These are phyloP conservation scores for Drosophila birchii DNA, from an alignment of 2,888 invertebrate genomes.

Conservation along the genomic window DNA sequence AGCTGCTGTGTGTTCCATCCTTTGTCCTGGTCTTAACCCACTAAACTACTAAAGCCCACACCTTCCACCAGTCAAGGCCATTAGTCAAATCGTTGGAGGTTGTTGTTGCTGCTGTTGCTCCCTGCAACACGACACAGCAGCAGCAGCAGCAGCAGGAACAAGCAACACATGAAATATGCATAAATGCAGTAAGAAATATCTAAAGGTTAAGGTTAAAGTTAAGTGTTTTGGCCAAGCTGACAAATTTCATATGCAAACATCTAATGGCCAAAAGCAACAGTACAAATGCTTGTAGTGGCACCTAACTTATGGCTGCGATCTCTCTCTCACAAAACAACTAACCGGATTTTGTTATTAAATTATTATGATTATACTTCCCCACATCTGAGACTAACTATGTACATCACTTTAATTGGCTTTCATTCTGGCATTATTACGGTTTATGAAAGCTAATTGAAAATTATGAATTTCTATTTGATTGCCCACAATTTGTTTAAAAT, in stretches of 20 bases:
- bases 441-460: constrained; percentile 1
- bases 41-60: constrained; percentile 29
- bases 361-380: constrained; percentile 19
- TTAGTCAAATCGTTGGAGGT: constrained; percentile 69
- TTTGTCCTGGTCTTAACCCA: constrained; percentile 11
- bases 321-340: not conserved
- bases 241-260: constrained; percentile 61
- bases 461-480: not conserved
- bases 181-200: constrained; percentile 52
- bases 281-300: constrained; percentile 18
- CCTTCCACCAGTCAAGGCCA: constrained; percentile 47
- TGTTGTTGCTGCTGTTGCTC: constrained; percentile 16
- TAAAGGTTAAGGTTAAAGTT: constrained; percentile 73
- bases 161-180: constrained; percentile 64
- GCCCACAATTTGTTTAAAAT: not conserved
- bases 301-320: constrained; percentile 25
- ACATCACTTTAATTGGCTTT: constrained; percentile 13
- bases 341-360: constrained; percentile 27
- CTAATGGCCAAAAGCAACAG: constrained; percentile 22
- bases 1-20: constrained; percentile 59
- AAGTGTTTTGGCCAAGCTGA: constrained; percentile 67
- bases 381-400: not conserved
- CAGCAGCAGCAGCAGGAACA: constrained; percentile 21
- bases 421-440: not conserved
- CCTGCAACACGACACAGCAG: constrained; percentile 9